Base-by-base conservation (phyloP, 2,797 vertebrate genomes). In the Enteromius paludinosus region DNA sequence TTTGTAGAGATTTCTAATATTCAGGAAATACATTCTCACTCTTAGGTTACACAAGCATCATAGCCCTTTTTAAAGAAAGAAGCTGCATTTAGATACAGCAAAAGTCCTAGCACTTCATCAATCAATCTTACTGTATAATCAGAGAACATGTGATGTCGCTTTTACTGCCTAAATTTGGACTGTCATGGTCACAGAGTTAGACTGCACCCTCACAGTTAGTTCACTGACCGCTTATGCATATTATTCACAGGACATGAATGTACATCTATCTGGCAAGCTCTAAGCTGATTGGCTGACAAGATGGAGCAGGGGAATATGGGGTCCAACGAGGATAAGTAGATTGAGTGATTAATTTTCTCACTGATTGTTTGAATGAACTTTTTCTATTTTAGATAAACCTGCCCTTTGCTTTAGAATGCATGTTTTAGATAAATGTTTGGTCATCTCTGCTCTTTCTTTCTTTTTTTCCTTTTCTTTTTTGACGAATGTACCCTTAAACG, bases 91-190 rank as follows among this genome's bases (percentile, higher is more conserved):
- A 72, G 10, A 72, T 72, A 66, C 25, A 64, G 17, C 45, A 38
- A 49, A 56, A 69, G 33, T 15, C 10, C n/a, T 38, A 56, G 25
- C 72, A 81, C 65, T 61, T 84, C 73, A 81, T 84, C 72, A 62
- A 68, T 81, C 78, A 76, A 61, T 49, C 64, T n/a, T 61, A 69
- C 71, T 76, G 41, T 84, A 61, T 80, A 80, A 84, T 84, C 71
- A 79, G 70, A 17, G 38, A 54, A 61, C 18, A 33, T 64, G 28
- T 84, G 62, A 61, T 81, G 71, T 43, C 33, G 23, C 12, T 62
- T 61, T 76, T 52, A 64, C 65, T 30, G 41, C 33, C 64, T 76
- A 80, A 80, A 75, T 84, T 23, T 81, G 43, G 23, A 62, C 45
- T 30, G 20, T 69, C 62, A 73, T 28, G 56, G 9, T 52, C 47